Base-by-base conservation (phyloP, 2,113 vertebrate genomes). In the Bubo scandiacus region DNA sequence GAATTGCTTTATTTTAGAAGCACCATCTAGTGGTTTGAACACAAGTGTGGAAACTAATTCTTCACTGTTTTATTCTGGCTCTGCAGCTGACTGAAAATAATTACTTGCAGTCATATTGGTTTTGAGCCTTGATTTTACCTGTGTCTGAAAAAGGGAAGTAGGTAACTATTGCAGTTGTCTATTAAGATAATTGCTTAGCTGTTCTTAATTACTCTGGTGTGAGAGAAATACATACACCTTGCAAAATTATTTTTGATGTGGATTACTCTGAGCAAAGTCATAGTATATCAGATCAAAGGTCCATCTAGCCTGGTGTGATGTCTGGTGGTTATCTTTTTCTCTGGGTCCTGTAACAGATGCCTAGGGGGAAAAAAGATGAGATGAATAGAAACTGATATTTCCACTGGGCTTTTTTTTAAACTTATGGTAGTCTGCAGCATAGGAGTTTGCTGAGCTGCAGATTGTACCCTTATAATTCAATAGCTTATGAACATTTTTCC, bases 1-100 rank as follows among this genome's bases (percentile, higher is more conserved):
- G 81, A 65, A 91, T 79, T 75, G 66, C 49, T 94, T 95, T 52
- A 75, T 94, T 96, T 95, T 45, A 77, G 81, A 97, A 92, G 94
- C 96, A 91, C 96, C 96, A 96, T 95, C 96, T 96, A 96, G 96
- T 96, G 96, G 96, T 58, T 96, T 90, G 74, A 88, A 86, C 19
- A 51, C 58, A 75, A 29, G 66, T 61, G n/a, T 77, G 43, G 84
- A 73, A 93, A 62, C 49, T 70, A 59, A 61, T 82, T 89, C 78
- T 87, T 91, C 1, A 3, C 27, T 61, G 19, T n/a, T 95, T 27
- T 67, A 6, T 49, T 82, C 57, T 65, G 49, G 43, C 27, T 75
- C 25, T 61, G 61, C 81, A 79, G 61, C 73, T 91, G 66, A 36
- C 61, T 89, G 52, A 74, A 49, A 57, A 5, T 18, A 38, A 84